These are phyloP conservation scores for Bombus huntii DNA, from an alignment of 1,140 invertebrate genomes.

Conservation along the genomic window DNA sequence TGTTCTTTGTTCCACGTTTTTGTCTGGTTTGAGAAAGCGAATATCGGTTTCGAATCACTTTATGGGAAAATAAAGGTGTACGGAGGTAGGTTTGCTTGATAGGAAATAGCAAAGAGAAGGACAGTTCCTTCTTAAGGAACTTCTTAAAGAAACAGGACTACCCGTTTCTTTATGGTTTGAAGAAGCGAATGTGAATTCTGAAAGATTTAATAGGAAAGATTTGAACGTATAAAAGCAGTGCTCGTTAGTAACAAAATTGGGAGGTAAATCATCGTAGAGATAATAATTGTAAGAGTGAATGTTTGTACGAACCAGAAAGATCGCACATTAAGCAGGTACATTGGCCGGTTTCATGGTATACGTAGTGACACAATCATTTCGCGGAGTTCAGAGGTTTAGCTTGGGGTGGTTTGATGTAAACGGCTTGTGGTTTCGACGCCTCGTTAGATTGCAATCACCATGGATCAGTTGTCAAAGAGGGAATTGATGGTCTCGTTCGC, in stretches of 20 bases:
- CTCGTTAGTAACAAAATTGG: not conserved
- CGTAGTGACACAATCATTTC: conserved; percentile 18
- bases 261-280: not conserved
- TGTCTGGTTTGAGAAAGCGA: too few relatives aligned
- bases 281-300: not conserved
- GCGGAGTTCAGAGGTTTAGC: conserved; percentile 14
- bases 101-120: too few relatives aligned
- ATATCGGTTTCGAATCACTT: not conserved
- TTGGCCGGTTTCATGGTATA: not conserved
- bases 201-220: not conserved
- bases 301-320: not conserved
- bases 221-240: not conserved
- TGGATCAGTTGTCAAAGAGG: conserved; percentile 31
- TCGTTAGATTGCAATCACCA: conserved; percentile 40
- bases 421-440: conserved; percentile 36
- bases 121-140: not conserved
- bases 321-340: not conserved
- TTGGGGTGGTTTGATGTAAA: conserved; percentile 33
- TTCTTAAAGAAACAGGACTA: too few relatives aligned
- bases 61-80: not conserved
- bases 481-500: conserved; percentile 17
- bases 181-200: not conserved
- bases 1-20: too few relatives aligned
- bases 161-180: not conserved
- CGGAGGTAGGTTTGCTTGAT: too few relatives aligned